phyloP scores from a whole-genome alignment of 2,113 vertebrate species.

The Proteles cristata region DNA sequence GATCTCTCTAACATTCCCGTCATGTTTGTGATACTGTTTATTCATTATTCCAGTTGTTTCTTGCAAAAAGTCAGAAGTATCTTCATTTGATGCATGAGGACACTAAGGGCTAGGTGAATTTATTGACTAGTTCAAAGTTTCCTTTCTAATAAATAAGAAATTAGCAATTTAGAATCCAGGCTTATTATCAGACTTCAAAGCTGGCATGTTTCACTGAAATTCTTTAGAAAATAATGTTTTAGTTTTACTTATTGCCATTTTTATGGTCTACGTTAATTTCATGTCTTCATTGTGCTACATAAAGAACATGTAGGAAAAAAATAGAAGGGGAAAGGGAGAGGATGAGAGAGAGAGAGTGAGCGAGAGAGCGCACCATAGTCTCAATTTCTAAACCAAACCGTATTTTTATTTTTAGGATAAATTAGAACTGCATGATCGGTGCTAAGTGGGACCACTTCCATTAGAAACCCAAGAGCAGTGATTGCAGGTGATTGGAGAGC shows the following conservation, averaged over 20 bases:
- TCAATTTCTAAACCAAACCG: constrained; percentile 53
- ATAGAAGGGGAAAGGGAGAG: too few relatives aligned
- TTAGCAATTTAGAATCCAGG: neutral
- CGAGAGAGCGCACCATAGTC: neutral
- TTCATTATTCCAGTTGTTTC: neutral
- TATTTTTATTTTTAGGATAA: constrained; percentile 70
- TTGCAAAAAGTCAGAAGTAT: neutral
- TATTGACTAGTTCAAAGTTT: neutral
- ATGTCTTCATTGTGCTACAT: neutral
- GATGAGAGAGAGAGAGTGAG: neutral
- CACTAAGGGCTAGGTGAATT: neutral
- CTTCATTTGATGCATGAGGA: constrained; percentile 28
- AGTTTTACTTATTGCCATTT: neutral
- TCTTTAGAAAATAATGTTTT: neutral
- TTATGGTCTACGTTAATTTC: neutral
- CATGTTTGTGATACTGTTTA: neutral
- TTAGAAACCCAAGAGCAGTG: constrained; percentile 76
- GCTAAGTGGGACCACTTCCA: constrained; percentile 67
- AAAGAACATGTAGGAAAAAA: constrained; percentile 7
- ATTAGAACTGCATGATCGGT: constrained; percentile 46
- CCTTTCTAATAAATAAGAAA: neutral
- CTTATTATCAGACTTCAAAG: neutral
- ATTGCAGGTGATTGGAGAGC: constrained; percentile 67
- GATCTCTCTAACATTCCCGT: neutral
- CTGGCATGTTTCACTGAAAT: neutral